Base-by-base conservation (phyloP, 2,888 invertebrate species). In the Reticulitermes lucifugus region DNA sequence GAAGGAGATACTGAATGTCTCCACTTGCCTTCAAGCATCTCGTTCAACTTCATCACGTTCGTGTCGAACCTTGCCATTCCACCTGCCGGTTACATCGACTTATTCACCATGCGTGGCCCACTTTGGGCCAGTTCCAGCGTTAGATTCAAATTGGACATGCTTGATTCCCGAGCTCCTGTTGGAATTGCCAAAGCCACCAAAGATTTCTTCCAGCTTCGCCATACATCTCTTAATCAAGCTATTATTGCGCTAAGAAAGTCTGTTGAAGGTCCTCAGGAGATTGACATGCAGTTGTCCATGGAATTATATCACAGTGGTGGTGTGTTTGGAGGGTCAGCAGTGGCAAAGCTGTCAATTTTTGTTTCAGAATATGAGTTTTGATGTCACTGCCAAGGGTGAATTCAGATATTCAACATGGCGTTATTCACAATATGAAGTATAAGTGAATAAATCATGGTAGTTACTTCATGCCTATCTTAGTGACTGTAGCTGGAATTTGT, bases 11-110 rank as follows among this genome's bases (percentile, higher is more conserved):
- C 92, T 88, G 92, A 94, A 46, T 99, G 99, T 89, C 92, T 95
- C 83, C 94, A 94, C 79, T 94, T 94, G 88, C 98, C 99, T 0
- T 94, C 97, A 79, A 96, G 97, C 83, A 96, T 96, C 90, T 97
- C 97, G 59, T 98, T 96, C 92, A 98, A 98, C 91, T 99, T 97
- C 91, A 96, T 99, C 88, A 96, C 98, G 0, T 95, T 99, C 89
- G 96, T 97, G 0, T 96, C 98, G 43, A 96, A 96, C 89, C 92
- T 96, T 84, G 95, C 95, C 83, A 93, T 97, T 70, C 95, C 96
- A 7, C 88, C 92, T 1, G 89, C 91, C 14, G 94, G 94, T 2
- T 92, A 93, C 73, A 92, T 96, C 65, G 96, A 96, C 84, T 92
- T 99, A 14, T 98, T 99, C 91, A 97, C 97, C 14, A 96, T 99